These are phyloP conservation scores for Mixornis gularis DNA, from an alignment of 2,113 vertebrate genomes.

Conservation along the genomic window DNA sequence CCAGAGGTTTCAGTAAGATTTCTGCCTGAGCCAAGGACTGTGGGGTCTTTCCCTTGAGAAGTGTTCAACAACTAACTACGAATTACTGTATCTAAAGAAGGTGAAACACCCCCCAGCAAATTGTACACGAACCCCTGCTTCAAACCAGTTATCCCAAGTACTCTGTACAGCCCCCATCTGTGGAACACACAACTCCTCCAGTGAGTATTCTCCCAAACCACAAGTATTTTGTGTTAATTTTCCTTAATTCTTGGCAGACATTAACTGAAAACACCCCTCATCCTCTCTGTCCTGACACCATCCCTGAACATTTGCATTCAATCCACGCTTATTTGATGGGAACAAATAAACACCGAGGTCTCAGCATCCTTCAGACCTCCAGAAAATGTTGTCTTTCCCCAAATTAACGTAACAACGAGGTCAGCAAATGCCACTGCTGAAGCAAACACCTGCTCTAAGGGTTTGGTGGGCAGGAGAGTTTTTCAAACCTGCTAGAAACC, in stretches of 20 bases:
- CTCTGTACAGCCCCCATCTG: not conserved
- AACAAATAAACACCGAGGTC: not conserved
- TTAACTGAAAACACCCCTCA: not conserved
- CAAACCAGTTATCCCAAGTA: not conserved
- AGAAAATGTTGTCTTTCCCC: not conserved
- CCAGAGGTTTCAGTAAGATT: not conserved
- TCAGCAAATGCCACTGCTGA: not conserved
- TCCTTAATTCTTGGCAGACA: conserved; percentile 13
- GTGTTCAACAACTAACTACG: not conserved
- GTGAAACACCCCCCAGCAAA: not conserved
- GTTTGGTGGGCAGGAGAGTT: not conserved
- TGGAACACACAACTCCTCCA: not conserved
- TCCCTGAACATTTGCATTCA: not conserved
- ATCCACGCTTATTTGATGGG: not conserved
- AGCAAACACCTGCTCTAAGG: not conserved
- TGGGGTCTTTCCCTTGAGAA: not conserved
- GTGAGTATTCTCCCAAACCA: not conserved
- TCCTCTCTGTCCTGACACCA: not conserved
- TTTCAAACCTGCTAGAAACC: not conserved
- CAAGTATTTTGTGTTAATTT: not conserved
- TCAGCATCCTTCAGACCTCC: not conserved
- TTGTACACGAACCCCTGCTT: fast-evolving
- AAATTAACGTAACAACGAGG: not conserved
- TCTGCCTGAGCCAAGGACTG: not conserved
- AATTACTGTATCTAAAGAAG: not conserved